Percentiles rank a stretch among this genome's conserved stretches.
Evolutionary conservation across 2,113 vertebrate genomes (phyloP).

Genomic region (Lathamus discolor): DNA sequence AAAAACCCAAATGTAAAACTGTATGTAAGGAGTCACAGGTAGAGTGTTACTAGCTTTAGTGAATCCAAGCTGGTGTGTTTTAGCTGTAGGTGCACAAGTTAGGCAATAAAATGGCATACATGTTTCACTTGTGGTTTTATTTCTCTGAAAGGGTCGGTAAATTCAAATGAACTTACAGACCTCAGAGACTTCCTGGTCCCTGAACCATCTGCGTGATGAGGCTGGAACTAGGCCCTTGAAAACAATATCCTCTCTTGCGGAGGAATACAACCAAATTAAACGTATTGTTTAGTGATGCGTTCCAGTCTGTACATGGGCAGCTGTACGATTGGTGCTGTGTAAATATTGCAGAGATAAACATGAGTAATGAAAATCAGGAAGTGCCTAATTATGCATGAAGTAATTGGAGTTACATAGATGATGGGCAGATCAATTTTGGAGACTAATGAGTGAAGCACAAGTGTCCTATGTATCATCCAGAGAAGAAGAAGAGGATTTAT

Average conservation of each 20-base stretch:
- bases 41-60: neutral
- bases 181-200: constrained; percentile 10
- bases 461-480: neutral
- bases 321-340: neutral
- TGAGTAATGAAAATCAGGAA: constrained; percentile 7
- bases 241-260: neutral
- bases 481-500: neutral
- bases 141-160: neutral
- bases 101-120: neutral
- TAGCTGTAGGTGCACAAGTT: neutral
- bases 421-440: constrained; percentile 3
- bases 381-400: constrained; percentile 7
- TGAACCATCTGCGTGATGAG: constrained; percentile 34
- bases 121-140: neutral
- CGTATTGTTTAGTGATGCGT: neutral
- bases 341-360: neutral
- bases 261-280: neutral
- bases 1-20: neutral
- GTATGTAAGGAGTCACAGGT: neutral
- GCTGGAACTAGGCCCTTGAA: neutral
- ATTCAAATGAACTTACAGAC: neutral
- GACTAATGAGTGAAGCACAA: neutral
- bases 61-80: neutral
- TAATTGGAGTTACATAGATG: constrained; percentile 14
- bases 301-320: neutral